Base-by-base conservation (phyloP, 2,113 vertebrate genomes). In the Austrofundulus limnaeus region DNA sequence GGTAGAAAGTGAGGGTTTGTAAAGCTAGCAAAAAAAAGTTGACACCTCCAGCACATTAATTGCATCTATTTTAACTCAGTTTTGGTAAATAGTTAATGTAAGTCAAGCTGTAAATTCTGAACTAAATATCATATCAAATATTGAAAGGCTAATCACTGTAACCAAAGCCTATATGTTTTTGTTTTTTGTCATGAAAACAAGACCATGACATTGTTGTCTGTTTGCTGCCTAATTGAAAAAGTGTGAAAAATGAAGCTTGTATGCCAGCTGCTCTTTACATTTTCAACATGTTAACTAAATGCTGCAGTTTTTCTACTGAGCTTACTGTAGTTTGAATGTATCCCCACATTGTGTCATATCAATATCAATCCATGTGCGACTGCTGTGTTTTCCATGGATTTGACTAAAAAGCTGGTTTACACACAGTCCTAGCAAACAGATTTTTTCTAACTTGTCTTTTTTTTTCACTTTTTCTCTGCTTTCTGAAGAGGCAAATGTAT, bases 401-500 rank as follows among this genome's bases (percentile, higher is more conserved):
- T 47, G 38, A 1, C n/a, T 58, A 34, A 61, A 17, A 68, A 21
- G 19, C 55, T 39, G 42, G 49, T 58, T 39, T 53, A 48, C 28
- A 45, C 19, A 25, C 42, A 76, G 20, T 31, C 9, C 45, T 47
- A 41, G 59, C 41, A 25, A 54, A 53, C 34, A 17, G 34, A 39
- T 69, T 59, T 49, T n/a, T 54, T 57, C 48, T 65, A 17, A 64
- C 21, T 79, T 51, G 5, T 76, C 74, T 25, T 0, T 34, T 20
- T 71, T 48, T 49, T 66, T 37, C 12, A 4, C 50, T 70, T 75
- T 85, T 65, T 31, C 71, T 79, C 52, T 62, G 61, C 63, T 81
- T 67, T 67, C 43, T 82, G 25, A 43, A 80, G 37, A 75, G 61
- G 68, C 75, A 82, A 62, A 83, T 75, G 79, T 78, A 72, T 56